Percentiles rank a stretch among this genome's conserved stretches.
These are phyloP conservation scores for Stichopus horrens DNA, from an alignment of 53 echinoderm and acorn worm genomes.

Conservation along the genomic window DNA sequence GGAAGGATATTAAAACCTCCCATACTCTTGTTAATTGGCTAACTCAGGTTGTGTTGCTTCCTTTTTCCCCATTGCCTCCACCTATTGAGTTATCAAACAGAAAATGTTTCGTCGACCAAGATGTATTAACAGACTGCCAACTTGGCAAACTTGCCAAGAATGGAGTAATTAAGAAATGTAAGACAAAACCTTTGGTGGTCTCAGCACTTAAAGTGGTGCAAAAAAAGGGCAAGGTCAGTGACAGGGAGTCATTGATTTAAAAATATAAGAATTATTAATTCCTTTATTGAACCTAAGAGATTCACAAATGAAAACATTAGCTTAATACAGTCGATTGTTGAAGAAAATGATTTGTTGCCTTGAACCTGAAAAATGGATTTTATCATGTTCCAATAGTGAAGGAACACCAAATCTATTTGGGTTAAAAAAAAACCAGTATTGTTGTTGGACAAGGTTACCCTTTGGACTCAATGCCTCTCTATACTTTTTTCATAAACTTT, in stretches of 20 bases:
- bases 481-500: slow-evolving; percentile 32
- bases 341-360: neutral
- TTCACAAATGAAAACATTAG: neutral
- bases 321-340: slow-evolving; percentile 23
- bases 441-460: neutral
- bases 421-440: slow-evolving; percentile 16
- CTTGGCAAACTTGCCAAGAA: neutral
- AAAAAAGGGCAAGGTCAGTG: too few relatives aligned
- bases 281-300: neutral
- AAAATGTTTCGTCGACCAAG: neutral
- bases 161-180: neutral
- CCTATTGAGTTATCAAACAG: neutral
- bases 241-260: too few relatives aligned
- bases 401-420: slow-evolving; percentile 33
- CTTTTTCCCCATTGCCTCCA: slow-evolving; percentile 4
- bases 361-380: too few relatives aligned
- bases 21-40: neutral
- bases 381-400: slow-evolving; percentile 10
- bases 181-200: neutral
- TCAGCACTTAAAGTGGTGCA: neutral
- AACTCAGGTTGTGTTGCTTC: neutral
- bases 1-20: slow-evolving; percentile 1
- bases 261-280: neutral
- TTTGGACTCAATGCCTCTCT: slow-evolving; percentile 25
- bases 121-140: neutral